Evolutionary conservation across 2,888 invertebrate genomes (phyloP), one percentile per base, ranked within the genome.

Genomic region (Agrilus cyanescens): DNA sequence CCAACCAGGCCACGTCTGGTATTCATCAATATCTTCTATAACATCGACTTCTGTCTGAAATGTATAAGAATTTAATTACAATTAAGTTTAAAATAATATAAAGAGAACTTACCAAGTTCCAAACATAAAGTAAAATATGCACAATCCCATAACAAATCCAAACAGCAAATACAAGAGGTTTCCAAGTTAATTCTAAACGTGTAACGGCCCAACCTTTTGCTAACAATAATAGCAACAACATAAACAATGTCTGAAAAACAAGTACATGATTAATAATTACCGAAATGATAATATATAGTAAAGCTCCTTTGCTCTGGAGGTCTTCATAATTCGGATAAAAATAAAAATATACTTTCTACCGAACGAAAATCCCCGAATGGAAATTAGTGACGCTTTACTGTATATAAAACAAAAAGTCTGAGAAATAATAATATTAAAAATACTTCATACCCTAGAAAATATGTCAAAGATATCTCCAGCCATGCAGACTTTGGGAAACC

Each of bases 131-230:
- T 45, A 94, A 72, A 60, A 93, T 82, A 65, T 94, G 91, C 29
- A 93, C 85, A 44, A 89, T 76, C 38, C 93, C 88, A 61, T 96
- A 94, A 46, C 85, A 80, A 53, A 87, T 75, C 95, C 96, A 96
- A 52, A 94, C 82, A 31, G 84, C 80, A 65, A 87, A 85, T 20
- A 90, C 79, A 32, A 87, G 65, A 12, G 83, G 81, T 62, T 88
- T 91, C 72, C 87, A 85, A 12, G 88, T 85, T 42, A 95, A 74
- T 68, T 93, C 90, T 59, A 87, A 75, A 52, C 89, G 75, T 8
- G 93, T 93, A 25, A 96, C 89, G 4, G 93, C 94, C 94, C 95
- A 95, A 37, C 96, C 97, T 73, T 96, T 95, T 32, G 95, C 95
- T 51, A 97, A 70, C 43, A 96, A 71, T 42, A 97, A 73, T 33